These are phyloP conservation scores for Carettochelys insculpta DNA, from an alignment of 2,113 vertebrate genomes.

Conservation along the genomic window DNA sequence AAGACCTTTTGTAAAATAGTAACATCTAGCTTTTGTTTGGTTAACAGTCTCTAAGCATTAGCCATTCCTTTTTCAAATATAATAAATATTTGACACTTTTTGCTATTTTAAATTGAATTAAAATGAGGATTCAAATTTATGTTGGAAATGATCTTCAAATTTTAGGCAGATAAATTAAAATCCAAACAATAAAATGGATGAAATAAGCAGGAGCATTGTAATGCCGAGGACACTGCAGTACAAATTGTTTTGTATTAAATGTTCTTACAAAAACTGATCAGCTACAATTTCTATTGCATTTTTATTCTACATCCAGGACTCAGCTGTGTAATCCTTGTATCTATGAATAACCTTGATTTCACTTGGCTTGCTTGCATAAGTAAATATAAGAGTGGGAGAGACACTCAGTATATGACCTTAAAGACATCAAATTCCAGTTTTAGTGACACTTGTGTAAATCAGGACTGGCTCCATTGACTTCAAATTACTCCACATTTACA, in stretches of 20 bases:
- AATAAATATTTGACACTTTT: not conserved
- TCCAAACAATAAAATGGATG: not conserved
- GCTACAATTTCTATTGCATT: not conserved
- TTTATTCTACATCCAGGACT: not conserved
- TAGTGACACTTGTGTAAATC: not conserved
- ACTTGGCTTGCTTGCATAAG: not conserved
- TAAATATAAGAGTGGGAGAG: conserved; percentile 11
- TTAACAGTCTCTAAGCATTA: too few relatives aligned
- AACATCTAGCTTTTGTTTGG: too few relatives aligned
- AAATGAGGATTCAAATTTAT: not conserved
- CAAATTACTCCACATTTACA: conserved; percentile 26
- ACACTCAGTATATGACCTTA: not conserved
- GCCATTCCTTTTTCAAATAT: not conserved
- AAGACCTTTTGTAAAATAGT: not conserved
- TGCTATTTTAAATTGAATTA: not conserved
- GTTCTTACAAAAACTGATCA: conserved; percentile 3
- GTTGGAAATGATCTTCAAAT: not conserved
- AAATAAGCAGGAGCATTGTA: not conserved
- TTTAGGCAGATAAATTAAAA: not conserved
- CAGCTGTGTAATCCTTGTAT: not conserved
- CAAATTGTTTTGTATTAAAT: not conserved
- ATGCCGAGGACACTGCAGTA: not conserved
- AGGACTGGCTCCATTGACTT: conserved; percentile 29
- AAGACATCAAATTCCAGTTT: conserved; percentile 23
- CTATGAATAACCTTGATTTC: not conserved